Base-by-base conservation (phyloP, 2,797 vertebrate species). In the Chloroceryle amazona region DNA sequence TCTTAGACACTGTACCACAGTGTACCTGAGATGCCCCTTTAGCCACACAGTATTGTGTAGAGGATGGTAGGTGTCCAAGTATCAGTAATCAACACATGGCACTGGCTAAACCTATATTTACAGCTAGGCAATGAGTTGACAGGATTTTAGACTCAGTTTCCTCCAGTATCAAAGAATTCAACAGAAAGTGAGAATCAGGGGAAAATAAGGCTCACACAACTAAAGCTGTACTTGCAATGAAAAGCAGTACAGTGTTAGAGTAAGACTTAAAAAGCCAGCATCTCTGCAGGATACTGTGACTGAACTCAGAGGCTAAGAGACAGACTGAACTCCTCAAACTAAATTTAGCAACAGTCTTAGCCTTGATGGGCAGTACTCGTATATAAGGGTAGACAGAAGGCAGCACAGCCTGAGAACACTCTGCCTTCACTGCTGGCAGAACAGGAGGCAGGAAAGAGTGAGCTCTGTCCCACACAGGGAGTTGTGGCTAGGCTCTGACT, bases 401-500 rank as follows among this genome's bases (percentile, higher is more conserved):
- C 67, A 75, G 52, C 33, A 62, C 0, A 4, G 20, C 13, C 44
- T 49, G n/a, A 89, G 29, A 80, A 81, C 35, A 65, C 3, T 1
- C 73, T 74, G 35, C 46, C 33, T 86, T 16, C 21, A 35, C 31
- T 1, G 2, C 17, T 15, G 15, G 42, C 42, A 91, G 72, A 87
- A 89, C 14, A 67, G 11, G 4, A 82, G 26, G 41, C 46, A 91
- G 63, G 52, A 85, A 89, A 82, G 37, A 87, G 57, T 28, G 63
- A 94, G 49, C 26, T 89, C 57, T 74, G 61, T 65, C 61, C 68
- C 65, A 61, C 21, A 15, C 29, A 55, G 70, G 57, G 86, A 93
- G 25, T 13, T 95, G 87, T 75, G 91, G 93, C 35, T 58, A 51
- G 31, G 54, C n/a, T 93, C 79, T 79, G 87, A 95, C 62, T 90